These are phyloP conservation scores for Atlantisia rogersi DNA, from an alignment of 2,113 vertebrate species.

Conservation along the genomic window DNA sequence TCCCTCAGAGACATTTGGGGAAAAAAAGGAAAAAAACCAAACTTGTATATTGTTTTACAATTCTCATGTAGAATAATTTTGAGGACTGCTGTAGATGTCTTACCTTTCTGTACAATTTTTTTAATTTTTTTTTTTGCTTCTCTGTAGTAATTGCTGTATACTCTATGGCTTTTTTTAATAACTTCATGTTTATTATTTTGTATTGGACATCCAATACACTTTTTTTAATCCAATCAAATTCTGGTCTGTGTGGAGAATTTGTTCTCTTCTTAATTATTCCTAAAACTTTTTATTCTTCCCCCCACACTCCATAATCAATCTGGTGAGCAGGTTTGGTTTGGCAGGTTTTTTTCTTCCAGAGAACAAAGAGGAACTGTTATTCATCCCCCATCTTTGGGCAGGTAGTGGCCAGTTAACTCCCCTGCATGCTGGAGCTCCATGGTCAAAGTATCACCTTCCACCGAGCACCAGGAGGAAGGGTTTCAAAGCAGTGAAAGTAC, in stretches of 20 bases:
- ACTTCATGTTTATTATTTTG: slow-evolving; percentile 85
- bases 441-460: neutral
- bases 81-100: slow-evolving; percentile 84
- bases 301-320: no score
- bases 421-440: neutral
- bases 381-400: neutral
- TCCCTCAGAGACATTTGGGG: slow-evolving; percentile 65
- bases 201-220: slow-evolving; percentile 85
- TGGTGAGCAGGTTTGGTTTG: neutral
- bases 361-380: neutral
- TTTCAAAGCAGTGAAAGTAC: neutral
- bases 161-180: slow-evolving; percentile 91
- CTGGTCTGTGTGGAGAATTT: slow-evolving; percentile 68
- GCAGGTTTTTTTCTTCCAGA: neutral
- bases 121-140: slow-evolving; percentile 81
- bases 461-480: neutral
- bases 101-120: slow-evolving; percentile 89
- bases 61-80: slow-evolving; percentile 72
- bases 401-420: neutral
- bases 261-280: slow-evolving; percentile 1
- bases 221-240: slow-evolving; percentile 82
- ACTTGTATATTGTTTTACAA: slow-evolving; percentile 73
- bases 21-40: neutral
- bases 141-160: slow-evolving; percentile 91
- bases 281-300: neutral